phyloP scores from a whole-genome alignment of 2,113 vertebrate genomes.

The Trinectes maculatus region DNA sequence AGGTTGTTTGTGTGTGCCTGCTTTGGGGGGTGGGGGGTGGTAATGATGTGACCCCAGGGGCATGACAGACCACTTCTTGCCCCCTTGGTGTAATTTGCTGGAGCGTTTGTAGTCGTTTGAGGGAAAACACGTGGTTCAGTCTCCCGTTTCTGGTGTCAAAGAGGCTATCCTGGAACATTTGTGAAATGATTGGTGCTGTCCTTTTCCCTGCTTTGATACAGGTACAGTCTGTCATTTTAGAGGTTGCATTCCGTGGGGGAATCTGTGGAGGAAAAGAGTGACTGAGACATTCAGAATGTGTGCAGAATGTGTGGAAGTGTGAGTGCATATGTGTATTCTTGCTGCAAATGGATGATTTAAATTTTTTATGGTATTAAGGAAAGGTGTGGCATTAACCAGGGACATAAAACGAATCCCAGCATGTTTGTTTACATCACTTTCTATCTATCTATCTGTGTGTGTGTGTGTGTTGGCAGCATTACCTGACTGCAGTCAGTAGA shows the following conservation, averaged over 20 bases:
- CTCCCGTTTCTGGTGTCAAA: constrained; percentile 33
- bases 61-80: constrained; percentile 38
- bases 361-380: constrained; percentile 6
- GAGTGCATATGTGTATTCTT: not conserved
- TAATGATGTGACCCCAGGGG: constrained; percentile 51
- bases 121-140: constrained; percentile 26
- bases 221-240: too few species aligned
- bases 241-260: too few species aligned
- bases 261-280: not conserved
- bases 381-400: not conserved
- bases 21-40: constrained; percentile 10
- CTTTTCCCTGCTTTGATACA: constrained; percentile 11
- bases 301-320: constrained; percentile 10
- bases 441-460: constrained; percentile 24
- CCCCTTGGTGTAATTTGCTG: constrained; percentile 7
- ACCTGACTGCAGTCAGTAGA: constrained; percentile 15
- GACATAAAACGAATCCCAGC: not conserved
- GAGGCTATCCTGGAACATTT: constrained; percentile 37
- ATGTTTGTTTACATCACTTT: constrained; percentile 35
- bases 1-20: constrained; percentile 13
- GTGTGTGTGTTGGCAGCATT: not conserved
- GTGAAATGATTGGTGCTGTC: constrained; percentile 32
- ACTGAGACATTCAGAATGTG: too few species aligned
- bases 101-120: constrained; percentile 21
- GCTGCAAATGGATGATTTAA: not conserved